Conservation (phyloP, 2,888 invertebrate species). For the Lottia gigantea region DNA sequence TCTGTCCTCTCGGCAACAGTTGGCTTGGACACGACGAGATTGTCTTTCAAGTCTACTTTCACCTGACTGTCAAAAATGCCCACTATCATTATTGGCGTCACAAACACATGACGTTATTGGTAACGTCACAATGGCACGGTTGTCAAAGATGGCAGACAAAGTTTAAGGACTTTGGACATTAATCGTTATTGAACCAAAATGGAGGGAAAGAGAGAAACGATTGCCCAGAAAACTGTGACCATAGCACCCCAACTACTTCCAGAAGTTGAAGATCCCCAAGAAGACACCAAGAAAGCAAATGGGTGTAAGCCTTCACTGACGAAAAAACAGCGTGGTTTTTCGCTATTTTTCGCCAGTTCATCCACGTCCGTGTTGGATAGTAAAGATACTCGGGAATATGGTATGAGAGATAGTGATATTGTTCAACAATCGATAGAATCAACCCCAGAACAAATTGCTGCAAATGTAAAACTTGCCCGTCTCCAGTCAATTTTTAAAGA, state of each 20-base stretch:
- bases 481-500: constrained; percentile 42
- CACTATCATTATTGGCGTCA: too few relatives aligned
- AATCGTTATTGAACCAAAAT: too few relatives aligned
- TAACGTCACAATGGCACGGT: too few relatives aligned
- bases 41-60: too few relatives aligned
- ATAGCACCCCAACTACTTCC: neutral
- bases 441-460: constrained; percentile 7
- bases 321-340: neutral
- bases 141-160: too few relatives aligned
- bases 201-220: neutral
- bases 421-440: constrained; percentile 5
- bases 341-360: neutral
- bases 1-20: too few relatives aligned
- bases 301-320: neutral
- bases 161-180: too few relatives aligned
- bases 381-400: constrained; percentile 7
- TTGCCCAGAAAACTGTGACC: neutral
- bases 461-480: constrained; percentile 13
- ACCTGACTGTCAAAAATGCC: too few relatives aligned
- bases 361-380: neutral
- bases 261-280: neutral
- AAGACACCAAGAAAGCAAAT: neutral
- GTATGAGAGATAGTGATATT: constrained; percentile 1
- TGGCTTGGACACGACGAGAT: too few relatives aligned
- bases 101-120: too few relatives aligned